Percentiles rank a stretch among this genome's conserved stretches.
These are phyloP conservation scores for Amblyjoppa proteus DNA, from an alignment of 2,888 invertebrate species.

Conservation along the genomic window DNA sequence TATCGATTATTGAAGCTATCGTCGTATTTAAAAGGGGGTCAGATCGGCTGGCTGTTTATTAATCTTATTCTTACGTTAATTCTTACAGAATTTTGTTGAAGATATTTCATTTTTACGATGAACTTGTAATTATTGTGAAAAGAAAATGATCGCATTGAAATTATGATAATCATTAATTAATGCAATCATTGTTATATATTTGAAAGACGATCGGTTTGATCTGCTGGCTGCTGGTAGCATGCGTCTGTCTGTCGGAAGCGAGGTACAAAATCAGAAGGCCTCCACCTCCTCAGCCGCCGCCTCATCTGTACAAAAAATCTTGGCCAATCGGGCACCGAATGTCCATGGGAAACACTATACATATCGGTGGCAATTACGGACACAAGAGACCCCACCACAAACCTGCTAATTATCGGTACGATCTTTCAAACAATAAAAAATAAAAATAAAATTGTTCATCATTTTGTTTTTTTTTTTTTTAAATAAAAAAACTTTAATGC, in stretches of 20 bases:
- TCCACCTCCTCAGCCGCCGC: slow-evolving; percentile 77
- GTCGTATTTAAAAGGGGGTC: too few relatives aligned
- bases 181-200: slow-evolving; percentile 5
- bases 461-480: neutral
- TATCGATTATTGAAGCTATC: too few relatives aligned
- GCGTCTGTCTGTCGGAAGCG: slow-evolving; percentile 77
- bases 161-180: neutral
- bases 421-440: slow-evolving; percentile 23
- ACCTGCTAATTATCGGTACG: slow-evolving; percentile 77
- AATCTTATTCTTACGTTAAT: neutral
- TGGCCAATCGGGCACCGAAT: slow-evolving; percentile 80
- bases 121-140: neutral
- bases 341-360: slow-evolving; percentile 79
- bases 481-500: too few relatives aligned
- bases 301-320: slow-evolving; percentile 79
- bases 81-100: neutral
- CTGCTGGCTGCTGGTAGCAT: slow-evolving; percentile 76
- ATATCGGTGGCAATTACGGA: slow-evolving; percentile 75
- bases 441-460: neutral
- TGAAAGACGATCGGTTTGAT: slow-evolving; percentile 76
- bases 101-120: neutral
- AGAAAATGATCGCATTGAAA: neutral
- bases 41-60: too few relatives aligned
- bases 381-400: slow-evolving; percentile 78
- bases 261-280: slow-evolving; percentile 83